phyloP scores from a whole-genome alignment of 2,113 vertebrate species.

The Mungos mungo region DNA sequence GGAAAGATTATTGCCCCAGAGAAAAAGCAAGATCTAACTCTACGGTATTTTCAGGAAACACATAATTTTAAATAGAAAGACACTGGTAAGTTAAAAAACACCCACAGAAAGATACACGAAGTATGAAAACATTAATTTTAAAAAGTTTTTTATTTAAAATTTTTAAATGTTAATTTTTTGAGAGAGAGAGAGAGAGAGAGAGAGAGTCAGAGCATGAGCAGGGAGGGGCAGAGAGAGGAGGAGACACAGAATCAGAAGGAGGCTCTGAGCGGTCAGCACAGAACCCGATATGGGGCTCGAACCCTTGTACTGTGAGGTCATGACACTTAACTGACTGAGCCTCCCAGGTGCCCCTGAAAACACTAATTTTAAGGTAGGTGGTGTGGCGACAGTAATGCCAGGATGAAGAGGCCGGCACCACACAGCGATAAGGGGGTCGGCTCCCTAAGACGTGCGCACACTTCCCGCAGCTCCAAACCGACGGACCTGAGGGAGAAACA shows the following conservation, averaged over 20 bases:
- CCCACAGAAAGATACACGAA: neutral
- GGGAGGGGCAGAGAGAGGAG: too few species aligned
- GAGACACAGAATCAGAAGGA: too few species aligned
- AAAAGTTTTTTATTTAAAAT: too few species aligned
- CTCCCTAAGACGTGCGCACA: too few species aligned
- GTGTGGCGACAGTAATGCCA: rapidly evolving
- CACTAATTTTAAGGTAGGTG: neutral
- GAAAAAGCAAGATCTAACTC: neutral
- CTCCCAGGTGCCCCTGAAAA: too few species aligned
- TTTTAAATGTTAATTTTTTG: too few species aligned
- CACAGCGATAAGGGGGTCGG: too few species aligned
- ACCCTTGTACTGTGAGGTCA: rapidly evolving
- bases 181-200: too few species aligned
- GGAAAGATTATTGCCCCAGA: neutral
- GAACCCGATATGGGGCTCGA: rapidly evolving
- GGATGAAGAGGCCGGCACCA: rapidly evolving
- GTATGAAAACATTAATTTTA: neutral
- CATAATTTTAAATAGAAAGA: neutral
- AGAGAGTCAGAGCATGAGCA: too few species aligned
- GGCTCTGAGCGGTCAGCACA: too few species aligned
- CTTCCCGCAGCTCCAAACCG: rapidly evolving
- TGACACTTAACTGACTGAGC: too few species aligned
- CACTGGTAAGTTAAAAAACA: neutral
- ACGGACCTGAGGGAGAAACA: neutral
- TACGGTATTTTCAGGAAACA: neutral